A percentile compares a stretch with the other conserved stretches of the same genome.
Conservation (phyloP, 2,113 vertebrate species). For the Cygnus buccinator region DNA sequence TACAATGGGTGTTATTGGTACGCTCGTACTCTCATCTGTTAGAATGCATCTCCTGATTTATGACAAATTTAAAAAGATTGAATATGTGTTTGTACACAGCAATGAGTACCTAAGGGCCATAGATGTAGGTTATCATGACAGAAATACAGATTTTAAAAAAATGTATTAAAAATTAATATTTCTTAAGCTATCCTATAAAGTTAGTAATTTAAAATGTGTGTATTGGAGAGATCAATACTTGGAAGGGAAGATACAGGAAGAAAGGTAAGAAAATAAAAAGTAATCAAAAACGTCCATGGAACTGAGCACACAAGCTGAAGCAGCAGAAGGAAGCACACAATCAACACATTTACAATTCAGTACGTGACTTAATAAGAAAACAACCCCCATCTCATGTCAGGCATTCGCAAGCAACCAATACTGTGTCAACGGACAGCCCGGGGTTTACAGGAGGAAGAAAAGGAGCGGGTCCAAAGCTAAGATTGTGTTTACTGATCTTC, state of each 20-base stretch:
- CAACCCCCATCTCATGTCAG: not conserved
- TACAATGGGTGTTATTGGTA: rapidly evolving
- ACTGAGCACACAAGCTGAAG: not conserved
- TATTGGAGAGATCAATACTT: not conserved
- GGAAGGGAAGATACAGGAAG: not conserved
- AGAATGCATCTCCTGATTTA: not conserved
- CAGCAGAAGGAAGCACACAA: not conserved
- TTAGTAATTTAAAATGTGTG: not conserved
- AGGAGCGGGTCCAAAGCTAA: slow-evolving; percentile 3
- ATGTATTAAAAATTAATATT: not conserved
- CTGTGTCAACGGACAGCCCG: not conserved
- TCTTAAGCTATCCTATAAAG: not conserved
- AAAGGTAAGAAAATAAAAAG: not conserved
- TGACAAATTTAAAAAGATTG: not conserved
- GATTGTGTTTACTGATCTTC: slow-evolving; percentile 31
- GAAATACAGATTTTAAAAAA: not conserved
- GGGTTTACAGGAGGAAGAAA: not conserved
- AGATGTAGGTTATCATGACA: rapidly evolving
- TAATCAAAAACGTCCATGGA: not conserved
- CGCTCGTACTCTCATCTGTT: not conserved
- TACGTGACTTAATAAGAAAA: not conserved
- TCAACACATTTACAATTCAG: not conserved
- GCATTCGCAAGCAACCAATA: not conserved
- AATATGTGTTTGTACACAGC: not conserved
- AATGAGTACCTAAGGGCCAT: not conserved